Conservation (phyloP, 2,888 invertebrate species). For the Gastrophysa polygoni region DNA sequence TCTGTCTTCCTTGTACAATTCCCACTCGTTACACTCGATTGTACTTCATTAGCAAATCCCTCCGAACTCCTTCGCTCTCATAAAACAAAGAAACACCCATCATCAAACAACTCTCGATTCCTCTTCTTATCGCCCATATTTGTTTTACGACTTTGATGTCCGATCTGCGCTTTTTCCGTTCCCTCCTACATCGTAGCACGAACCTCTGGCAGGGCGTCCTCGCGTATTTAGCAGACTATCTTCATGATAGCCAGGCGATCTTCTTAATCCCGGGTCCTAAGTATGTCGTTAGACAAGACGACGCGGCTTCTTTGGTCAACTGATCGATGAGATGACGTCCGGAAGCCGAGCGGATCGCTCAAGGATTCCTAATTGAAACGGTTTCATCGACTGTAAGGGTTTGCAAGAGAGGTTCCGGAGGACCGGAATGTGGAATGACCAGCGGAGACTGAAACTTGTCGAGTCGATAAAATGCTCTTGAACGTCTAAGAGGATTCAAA, state of each 20-base stretch:
- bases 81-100: background rate
- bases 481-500: no score
- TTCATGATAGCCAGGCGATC: conserved; percentile 49
- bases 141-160: conserved; percentile 23
- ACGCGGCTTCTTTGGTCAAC: background rate
- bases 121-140: conserved; percentile 28
- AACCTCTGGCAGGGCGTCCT: conserved; percentile 48
- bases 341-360: background rate
- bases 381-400: background rate
- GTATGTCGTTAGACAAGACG: conserved; percentile 32
- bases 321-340: background rate
- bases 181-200: background rate
- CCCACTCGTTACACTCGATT: no score
- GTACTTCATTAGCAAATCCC: no score
- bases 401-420: no score
- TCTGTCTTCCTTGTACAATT: no score
- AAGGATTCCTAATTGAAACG: background rate
- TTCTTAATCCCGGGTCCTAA: conserved; percentile 43
- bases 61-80: background rate
- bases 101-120: conserved; percentile 6
- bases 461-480: no score
- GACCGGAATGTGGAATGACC: no score
- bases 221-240: conserved; percentile 48
- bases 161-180: no score
- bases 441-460: no score